Percentiles rank a stretch among this genome's conserved stretches.
phyloP scores from a whole-genome alignment of 2,888 invertebrate genomes.

The Drosophila mercatorum region DNA sequence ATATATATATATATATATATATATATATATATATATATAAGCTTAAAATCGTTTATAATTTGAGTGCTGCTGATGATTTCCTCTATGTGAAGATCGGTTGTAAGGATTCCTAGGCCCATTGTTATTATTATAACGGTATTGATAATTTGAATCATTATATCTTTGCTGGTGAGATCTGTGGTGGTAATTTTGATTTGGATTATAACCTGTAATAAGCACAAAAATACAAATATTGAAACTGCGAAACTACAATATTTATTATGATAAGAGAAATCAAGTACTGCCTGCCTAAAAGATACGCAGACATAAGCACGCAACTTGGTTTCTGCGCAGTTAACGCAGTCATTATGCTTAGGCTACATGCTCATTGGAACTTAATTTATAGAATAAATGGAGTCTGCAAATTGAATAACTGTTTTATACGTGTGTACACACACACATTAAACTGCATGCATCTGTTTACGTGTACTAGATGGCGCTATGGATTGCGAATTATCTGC shows the following conservation, averaged over 20 bases:
- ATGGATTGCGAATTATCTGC: no score
- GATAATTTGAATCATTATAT: conserved; percentile 40
- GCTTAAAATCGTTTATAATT: conserved; percentile 51
- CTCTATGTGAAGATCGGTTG: conserved; percentile 28
- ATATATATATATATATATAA: background rate
- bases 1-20: no score
- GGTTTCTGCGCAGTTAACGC: no score
- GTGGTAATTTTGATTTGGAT: conserved; percentile 40
- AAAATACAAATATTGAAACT: background rate
- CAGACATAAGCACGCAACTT: no score
- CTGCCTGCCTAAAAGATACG: background rate
- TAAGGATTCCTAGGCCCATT: conserved; percentile 38
- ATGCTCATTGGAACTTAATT: no score
- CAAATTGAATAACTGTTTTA: no score
- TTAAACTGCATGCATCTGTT: no score
- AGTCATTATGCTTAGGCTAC: no score
- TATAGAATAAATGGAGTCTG: no score
- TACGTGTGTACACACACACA: no score
- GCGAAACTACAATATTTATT: background rate
- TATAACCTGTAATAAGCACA: conserved; percentile 30
- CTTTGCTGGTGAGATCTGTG: conserved; percentile 40
- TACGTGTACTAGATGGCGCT: no score
- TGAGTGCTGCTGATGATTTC: conserved; percentile 38
- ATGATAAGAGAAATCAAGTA: background rate
- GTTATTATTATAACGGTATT: conserved; percentile 26